Conservation (phyloP, 2,888 invertebrate genomes). For the Nasonovia ribisnigri region DNA sequence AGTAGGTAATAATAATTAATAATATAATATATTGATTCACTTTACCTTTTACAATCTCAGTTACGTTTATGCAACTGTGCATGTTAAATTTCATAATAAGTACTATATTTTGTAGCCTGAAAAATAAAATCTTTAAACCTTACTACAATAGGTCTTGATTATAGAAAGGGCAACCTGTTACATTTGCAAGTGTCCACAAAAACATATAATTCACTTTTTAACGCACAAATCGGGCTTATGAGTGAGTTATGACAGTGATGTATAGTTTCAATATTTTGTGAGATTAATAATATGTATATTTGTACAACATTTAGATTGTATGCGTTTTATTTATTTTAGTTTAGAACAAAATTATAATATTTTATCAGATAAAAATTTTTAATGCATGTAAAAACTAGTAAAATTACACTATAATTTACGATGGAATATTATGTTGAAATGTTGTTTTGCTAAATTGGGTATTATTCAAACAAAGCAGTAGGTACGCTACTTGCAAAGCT, state of each 20-base stretch:
- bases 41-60: not conserved
- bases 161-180: not conserved
- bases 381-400: not conserved
- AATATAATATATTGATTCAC: not conserved
- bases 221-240: not conserved
- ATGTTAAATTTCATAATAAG: not conserved
- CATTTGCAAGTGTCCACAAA: not conserved
- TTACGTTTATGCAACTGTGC: not conserved
- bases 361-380: not conserved
- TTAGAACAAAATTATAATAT: not conserved
- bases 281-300: not conserved
- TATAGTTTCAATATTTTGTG: no score
- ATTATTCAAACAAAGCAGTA: not conserved
- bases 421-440: not conserved
- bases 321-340: not conserved
- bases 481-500: not conserved
- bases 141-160: not conserved
- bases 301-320: no score
- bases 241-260: no score
- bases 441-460: not conserved
- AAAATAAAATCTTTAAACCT: not conserved
- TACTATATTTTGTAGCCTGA: not conserved
- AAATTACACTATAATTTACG: not conserved
- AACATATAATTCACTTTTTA: not conserved
- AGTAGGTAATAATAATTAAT: no score